These are phyloP conservation scores for Neofelis nebulosa DNA, from an alignment of 2,113 vertebrate species.

Conservation along the genomic window DNA sequence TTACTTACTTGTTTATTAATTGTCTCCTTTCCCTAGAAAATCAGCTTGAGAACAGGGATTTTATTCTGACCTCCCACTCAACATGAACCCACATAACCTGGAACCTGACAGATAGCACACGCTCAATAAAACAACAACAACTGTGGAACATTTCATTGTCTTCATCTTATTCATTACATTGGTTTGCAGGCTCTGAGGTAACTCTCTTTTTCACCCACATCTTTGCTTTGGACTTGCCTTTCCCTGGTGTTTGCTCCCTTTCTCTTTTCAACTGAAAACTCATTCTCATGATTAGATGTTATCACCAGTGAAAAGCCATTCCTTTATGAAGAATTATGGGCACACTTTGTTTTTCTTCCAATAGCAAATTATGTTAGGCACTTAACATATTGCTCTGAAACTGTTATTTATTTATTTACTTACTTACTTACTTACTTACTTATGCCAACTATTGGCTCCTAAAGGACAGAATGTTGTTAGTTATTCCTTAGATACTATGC, in stretches of 20 bases:
- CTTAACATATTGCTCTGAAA: not conserved
- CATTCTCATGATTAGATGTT: not conserved
- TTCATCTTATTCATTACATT: not conserved
- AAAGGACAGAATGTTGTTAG: not conserved
- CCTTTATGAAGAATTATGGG: not conserved
- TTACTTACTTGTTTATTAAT: not conserved
- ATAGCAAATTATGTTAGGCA: not conserved
- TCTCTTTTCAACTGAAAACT: not conserved
- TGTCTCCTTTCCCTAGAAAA: not conserved
- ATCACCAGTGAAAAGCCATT: not conserved
- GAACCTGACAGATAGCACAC: not conserved
- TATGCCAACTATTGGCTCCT: not conserved
- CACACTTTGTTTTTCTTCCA: not conserved
- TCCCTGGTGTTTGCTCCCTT: not conserved
- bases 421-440: not conserved
- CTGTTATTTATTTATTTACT: not conserved
- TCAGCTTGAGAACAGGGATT: not conserved
- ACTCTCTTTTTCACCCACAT: not conserved
- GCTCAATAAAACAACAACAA: not conserved
- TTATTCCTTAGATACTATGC: not conserved
- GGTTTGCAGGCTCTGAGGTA: not conserved
- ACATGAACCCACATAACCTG: not conserved
- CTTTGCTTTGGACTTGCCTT: not conserved
- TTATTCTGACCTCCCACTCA: not conserved
- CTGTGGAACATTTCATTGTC: not conserved